Evolutionary conservation across 2,888 invertebrate genomes (phyloP), one percentile per base, ranked within the genome.

Genomic region (Watsonalla cultraria): DNA sequence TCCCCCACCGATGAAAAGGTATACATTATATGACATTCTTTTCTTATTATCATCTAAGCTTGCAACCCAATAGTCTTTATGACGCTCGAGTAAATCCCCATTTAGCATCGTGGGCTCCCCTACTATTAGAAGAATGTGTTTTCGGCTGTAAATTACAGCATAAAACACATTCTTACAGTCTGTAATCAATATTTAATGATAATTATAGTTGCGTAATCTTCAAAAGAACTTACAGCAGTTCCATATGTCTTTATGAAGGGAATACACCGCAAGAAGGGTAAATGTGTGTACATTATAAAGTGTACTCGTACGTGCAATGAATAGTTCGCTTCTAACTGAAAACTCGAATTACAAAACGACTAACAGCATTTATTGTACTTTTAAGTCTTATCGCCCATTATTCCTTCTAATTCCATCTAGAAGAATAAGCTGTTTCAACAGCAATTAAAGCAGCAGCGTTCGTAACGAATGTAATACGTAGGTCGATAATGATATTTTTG

Each of bases 401-500:
- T 46, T 24, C 46, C 14, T 24, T 46, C 6, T 14, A 33, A 47
- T 11, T 42, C 42, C 8, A 42, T 37, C 37, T 11, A 42, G 8
- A 11, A 2, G 8, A 11, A 5, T 42, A 42, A 42, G 42, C 11
- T 42, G 11, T 42, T 42, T 42, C 42, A 42, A 11, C 5, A 11
- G 11, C 11, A 42, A 42, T 42, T 11, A 42, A 42, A 42, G 9
- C n/a, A 11, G 6, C 11, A 42, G n/a, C 11, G 42, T 42, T 42
- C 7, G 5, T 42, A 11, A 11, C 11, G 9, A 11, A 5, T 37
- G 7, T 7, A 37, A 37, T 34, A n/a, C 9, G 24, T 13, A 11
- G 33, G 14, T 7, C 45, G 47, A 56, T 45, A 53, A 51, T 53
- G 34, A n/a, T 13, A 51, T 37, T 34, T 7, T 34, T 45, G 39